Conservation (phyloP, 2,113 vertebrate genomes). For the Delphinus delphis region DNA sequence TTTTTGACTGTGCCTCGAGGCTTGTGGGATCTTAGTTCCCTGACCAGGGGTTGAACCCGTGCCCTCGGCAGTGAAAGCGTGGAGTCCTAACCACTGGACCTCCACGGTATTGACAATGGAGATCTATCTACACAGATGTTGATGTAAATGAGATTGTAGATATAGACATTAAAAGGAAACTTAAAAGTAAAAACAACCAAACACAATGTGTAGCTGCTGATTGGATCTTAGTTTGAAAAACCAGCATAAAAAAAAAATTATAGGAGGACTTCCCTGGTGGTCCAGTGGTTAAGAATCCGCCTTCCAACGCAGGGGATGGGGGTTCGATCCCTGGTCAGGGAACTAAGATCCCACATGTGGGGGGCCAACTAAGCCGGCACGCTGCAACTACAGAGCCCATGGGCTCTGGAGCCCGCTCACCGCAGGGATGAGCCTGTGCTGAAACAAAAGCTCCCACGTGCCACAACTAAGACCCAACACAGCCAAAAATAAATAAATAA, state of each 20-base stretch:
- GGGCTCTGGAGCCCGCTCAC: too few relatives aligned
- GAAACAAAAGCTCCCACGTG: too few relatives aligned
- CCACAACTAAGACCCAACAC: too few relatives aligned
- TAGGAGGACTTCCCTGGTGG: too few relatives aligned
- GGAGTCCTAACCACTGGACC: neutral
- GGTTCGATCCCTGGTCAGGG: too few relatives aligned
- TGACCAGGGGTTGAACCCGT: neutral
- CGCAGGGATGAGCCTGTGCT: too few relatives aligned
- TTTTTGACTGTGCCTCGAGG: neutral
- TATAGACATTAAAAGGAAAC: neutral
- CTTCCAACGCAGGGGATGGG: too few relatives aligned
- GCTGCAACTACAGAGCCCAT: too few relatives aligned
- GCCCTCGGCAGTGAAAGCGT: neutral
- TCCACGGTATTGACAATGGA: neutral
- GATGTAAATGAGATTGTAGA: neutral
- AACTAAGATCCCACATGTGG: too few relatives aligned
- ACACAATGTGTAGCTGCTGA: neutral
- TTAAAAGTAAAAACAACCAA: neutral
- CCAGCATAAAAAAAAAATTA: neutral
- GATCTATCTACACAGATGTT: neutral
- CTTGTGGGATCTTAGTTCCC: neutral
- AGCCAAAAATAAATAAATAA: too few relatives aligned
- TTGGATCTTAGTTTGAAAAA: neutral
- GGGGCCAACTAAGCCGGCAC: too few relatives aligned
- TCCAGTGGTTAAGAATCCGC: too few relatives aligned